Conservation (phyloP, 2,888 invertebrate species). For the Microchrysa polita region DNA sequence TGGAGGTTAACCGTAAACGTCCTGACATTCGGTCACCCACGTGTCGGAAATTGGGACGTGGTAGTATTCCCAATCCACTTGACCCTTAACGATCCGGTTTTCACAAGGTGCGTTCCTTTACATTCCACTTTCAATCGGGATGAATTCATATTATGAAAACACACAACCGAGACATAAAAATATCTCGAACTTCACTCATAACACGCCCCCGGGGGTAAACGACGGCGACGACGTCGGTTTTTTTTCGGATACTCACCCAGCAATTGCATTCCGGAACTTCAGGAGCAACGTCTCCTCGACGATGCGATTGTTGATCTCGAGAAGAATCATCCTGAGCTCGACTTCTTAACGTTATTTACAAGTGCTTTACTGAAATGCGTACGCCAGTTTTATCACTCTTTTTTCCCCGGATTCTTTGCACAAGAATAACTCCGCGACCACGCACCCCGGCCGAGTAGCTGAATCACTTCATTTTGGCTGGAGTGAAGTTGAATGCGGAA, state of each 20-base stretch:
- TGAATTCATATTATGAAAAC: neutral
- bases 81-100: too few species aligned
- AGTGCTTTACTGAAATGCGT: neutral
- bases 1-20: too few species aligned
- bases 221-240: neutral
- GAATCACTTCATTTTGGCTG: conserved; percentile 32
- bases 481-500: conserved; percentile 39
- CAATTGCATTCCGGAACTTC: conserved; percentile 95
- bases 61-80: too few species aligned
- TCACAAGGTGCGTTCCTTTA: too few species aligned
- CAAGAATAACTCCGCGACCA: conserved; percentile 11
- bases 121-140: neutral
- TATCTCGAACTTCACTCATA: neutral
- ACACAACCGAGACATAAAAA: neutral
- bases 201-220: neutral
- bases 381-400: conserved; percentile 3
- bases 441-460: conserved; percentile 41
- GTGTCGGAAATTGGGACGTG: too few species aligned
- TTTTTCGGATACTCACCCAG: conserved; percentile 74
- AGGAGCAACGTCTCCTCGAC: conserved; percentile 95
- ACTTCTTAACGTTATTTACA: neutral
- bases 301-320: conserved; percentile 99
- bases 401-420: neutral
- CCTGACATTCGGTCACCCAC: too few species aligned
- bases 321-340: conserved; percentile 79